Percentiles rank a stretch among this genome's conserved stretches.
Conservation (phyloP, 1,140 invertebrate genomes). For the Drosophila sp. region DNA sequence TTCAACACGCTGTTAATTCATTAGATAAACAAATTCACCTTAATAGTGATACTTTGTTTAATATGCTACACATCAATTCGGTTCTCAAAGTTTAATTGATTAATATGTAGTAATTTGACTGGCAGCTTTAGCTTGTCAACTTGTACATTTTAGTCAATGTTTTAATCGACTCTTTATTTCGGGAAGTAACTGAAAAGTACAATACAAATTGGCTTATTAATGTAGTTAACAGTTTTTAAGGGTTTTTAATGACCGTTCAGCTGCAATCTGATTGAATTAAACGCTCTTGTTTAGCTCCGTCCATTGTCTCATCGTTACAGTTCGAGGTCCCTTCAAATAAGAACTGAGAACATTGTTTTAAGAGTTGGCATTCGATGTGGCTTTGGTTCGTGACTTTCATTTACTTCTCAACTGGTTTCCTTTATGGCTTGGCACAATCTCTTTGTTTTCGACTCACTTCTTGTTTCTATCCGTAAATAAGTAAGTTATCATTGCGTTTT, state of each 20-base stretch:
- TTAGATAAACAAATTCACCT: too few species aligned
- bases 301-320: neutral
- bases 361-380: constrained; percentile 10
- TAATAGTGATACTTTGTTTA: too few species aligned
- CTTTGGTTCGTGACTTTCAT: constrained; percentile 32
- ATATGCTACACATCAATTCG: too few species aligned
- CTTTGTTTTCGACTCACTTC: neutral
- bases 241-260: constrained; percentile 19
- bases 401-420: constrained; percentile 20
- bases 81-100: too few species aligned
- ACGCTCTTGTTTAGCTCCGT: neutral
- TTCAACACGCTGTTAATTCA: too few species aligned
- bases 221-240: constrained; percentile 4
- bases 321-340: neutral
- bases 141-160: too few species aligned
- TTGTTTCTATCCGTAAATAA: constrained; percentile 11
- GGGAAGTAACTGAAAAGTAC: neutral
- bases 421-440: constrained; percentile 7
- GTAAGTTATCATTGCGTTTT: constrained; percentile 38
- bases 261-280: constrained; percentile 26
- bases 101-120: too few species aligned
- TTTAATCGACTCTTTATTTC: neutral
- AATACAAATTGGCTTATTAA: constrained; percentile 7
- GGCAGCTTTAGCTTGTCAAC: too few species aligned
- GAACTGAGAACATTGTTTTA: neutral